These are phyloP conservation scores for Glaucopsyche alexis DNA, from an alignment of 2,888 invertebrate species.

Conservation along the genomic window DNA sequence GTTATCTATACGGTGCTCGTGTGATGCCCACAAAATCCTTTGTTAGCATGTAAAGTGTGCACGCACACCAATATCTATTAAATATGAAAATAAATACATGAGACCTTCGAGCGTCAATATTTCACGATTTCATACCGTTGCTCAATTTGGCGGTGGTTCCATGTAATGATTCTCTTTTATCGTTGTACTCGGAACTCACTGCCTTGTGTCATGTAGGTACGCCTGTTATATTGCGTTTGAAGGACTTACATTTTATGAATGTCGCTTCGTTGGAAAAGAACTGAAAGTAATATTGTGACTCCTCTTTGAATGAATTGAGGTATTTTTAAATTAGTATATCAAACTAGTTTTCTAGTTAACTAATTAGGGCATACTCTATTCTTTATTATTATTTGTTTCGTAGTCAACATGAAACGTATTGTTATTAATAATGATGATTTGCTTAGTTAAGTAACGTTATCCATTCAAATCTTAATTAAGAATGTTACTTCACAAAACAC, in stretches of 20 bases:
- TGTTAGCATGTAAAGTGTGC: conserved; percentile 40
- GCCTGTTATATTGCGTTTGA: conserved; percentile 3
- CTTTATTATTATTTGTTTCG: too few relatives aligned
- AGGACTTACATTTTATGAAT: background rate
- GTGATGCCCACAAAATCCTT: conserved; percentile 51
- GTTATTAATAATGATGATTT: too few relatives aligned
- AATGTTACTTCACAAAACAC: background rate
- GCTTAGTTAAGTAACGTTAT: too few relatives aligned
- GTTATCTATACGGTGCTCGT: conserved; percentile 58
- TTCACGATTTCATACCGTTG: conserved; percentile 25
- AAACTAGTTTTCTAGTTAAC: too few relatives aligned
- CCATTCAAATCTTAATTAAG: background rate
- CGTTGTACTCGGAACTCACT: background rate
- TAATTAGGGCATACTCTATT: too few relatives aligned
- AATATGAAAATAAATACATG: conserved; percentile 44
- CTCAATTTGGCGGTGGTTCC: conserved; percentile 25
- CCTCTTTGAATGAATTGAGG: background rate
- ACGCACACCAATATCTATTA: conserved; percentile 9
- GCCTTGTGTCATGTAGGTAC: conserved; percentile 20
- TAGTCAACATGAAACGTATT: too few relatives aligned
- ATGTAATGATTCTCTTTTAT: conserved; percentile 23
- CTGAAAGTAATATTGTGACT: background rate
- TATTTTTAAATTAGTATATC: background rate
- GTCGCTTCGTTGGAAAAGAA: background rate
- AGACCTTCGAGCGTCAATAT: conserved; percentile 26